A percentile compares a stretch with the other conserved stretches of the same genome.
phyloP scores from a whole-genome alignment of 2,888 invertebrate species.

The Acheta domesticus region DNA sequence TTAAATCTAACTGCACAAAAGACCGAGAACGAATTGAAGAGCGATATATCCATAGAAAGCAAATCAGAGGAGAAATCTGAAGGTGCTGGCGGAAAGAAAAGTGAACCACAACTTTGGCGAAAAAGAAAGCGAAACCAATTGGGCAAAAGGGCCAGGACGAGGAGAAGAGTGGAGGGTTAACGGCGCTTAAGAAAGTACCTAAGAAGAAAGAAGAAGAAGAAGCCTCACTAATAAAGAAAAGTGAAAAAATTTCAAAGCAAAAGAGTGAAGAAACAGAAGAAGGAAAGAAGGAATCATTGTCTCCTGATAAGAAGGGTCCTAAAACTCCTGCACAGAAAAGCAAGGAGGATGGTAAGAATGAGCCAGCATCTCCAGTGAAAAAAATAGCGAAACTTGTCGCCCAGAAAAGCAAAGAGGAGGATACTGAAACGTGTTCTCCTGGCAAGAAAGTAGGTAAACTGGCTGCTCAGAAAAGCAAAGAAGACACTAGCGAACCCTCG shows the following conservation, averaged over 20 bases:
- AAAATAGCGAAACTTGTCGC: not conserved
- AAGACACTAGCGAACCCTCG: not conserved
- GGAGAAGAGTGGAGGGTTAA: no score
- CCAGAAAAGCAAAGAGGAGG: not conserved
- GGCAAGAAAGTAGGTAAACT: not conserved
- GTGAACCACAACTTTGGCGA: no score
- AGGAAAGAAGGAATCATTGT: no score
- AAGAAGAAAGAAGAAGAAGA: no score
- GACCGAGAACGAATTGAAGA: not conserved
- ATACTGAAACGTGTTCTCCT: not conserved
- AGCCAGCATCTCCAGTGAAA: not conserved
- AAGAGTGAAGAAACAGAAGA: no score
- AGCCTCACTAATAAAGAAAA: no score
- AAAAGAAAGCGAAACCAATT: not conserved
- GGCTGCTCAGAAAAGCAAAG: not conserved
- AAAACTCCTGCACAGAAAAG: not conserved
- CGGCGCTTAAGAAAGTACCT: no score
- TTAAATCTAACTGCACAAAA: not conserved
- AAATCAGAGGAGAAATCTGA: no score
- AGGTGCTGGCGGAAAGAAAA: no score
- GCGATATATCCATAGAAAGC: no score
- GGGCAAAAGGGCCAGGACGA: not conserved
- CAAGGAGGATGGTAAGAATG: not conserved
- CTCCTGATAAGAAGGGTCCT: not conserved
- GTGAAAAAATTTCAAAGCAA: no score